These are phyloP conservation scores for Champsocephalus esox DNA, from an alignment of 2,797 vertebrate species.

Conservation along the genomic window DNA sequence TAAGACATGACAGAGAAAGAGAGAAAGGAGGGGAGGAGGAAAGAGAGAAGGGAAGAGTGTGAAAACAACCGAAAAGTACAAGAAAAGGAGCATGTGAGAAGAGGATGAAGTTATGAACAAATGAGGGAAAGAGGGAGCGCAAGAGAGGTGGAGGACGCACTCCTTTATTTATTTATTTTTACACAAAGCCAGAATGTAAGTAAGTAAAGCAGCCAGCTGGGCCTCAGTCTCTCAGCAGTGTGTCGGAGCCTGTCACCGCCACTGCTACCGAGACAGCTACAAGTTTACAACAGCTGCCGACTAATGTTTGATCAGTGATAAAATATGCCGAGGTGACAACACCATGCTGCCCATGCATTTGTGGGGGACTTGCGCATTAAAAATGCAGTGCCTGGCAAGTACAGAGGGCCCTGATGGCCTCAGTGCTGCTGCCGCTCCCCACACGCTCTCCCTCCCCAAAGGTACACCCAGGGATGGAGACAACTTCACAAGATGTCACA, in stretches of 20 bases:
- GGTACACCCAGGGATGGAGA: conserved; percentile 85
- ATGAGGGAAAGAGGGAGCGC: conserved; percentile 51
- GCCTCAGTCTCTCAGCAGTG: conserved; percentile 82
- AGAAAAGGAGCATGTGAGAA: conserved; percentile 15
- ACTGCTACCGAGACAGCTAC: conserved; percentile 89
- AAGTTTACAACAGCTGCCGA: conserved; percentile 92
- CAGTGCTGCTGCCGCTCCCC: conserved; percentile 58
- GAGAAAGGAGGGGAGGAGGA: conserved; percentile 7
- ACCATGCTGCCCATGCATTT: conserved; percentile 91
- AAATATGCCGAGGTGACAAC: conserved; percentile 96
- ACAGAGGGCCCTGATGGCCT: conserved; percentile 89
- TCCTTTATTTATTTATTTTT: conserved; percentile 73
- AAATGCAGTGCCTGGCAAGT: conserved; percentile 89
- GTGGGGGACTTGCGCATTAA: conserved; percentile 89
- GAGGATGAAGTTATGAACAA: conserved; percentile 47
- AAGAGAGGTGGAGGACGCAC: conserved; percentile 39
- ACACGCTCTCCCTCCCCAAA: conserved; percentile 79
- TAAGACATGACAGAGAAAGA: conserved; percentile 44
- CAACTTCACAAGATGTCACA: conserved; percentile 92
- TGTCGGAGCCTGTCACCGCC: conserved; percentile 83
- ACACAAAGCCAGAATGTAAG: conserved; percentile 74
- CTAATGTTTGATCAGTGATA: conserved; percentile 97
- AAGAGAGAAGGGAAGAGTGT: conserved; percentile 9
- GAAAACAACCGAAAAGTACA: conserved; percentile 50
- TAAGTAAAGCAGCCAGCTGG: conserved; percentile 82